A percentile compares a stretch with the other conserved stretches of the same genome.
These are phyloP conservation scores for Theropithecus gelada DNA, from an alignment of 2,113 vertebrate genomes.

Conservation along the genomic window DNA sequence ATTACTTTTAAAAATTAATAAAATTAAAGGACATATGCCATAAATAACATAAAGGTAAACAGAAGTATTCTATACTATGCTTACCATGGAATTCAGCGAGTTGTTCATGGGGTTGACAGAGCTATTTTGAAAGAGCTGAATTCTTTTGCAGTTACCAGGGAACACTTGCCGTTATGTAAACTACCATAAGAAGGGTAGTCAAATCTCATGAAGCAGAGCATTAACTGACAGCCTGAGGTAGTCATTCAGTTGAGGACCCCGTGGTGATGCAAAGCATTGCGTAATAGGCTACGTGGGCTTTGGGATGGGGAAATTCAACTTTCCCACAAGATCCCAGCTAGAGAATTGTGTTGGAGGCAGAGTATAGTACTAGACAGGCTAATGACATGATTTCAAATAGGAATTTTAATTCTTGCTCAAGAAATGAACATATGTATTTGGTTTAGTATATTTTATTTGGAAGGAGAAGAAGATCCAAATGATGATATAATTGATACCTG, in stretches of 20 bases:
- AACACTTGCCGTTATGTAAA: conserved; percentile 77
- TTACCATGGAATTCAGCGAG: conserved; percentile 63
- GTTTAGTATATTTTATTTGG: not conserved
- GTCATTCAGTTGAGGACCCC: conserved; percentile 65
- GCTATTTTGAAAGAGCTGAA: conserved; percentile 77
- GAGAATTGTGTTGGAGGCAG: conserved; percentile 7
- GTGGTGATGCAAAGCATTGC: conserved; percentile 37
- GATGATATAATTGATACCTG: not conserved
- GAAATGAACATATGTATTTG: conserved; percentile 17
- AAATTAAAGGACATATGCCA: not conserved
- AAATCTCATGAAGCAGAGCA: conserved; percentile 79
- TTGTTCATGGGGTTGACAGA: conserved; percentile 74
- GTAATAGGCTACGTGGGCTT: conserved; percentile 66
- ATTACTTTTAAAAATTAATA: not conserved
- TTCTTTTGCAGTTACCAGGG: conserved; percentile 79
- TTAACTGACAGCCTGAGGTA: conserved; percentile 44
- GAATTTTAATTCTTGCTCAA: not conserved
- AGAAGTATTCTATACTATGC: not conserved
- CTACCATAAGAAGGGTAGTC: conserved; percentile 78
- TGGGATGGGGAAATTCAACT: conserved; percentile 33
- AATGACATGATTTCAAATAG: not conserved
- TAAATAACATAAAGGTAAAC: not conserved
- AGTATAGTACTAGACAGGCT: not conserved
- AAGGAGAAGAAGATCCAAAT: conserved; percentile 26
- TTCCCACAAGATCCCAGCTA: conserved; percentile 63